Base-by-base conservation (phyloP, 2,113 vertebrate genomes). In the Trichomycterus rosablanca region DNA sequence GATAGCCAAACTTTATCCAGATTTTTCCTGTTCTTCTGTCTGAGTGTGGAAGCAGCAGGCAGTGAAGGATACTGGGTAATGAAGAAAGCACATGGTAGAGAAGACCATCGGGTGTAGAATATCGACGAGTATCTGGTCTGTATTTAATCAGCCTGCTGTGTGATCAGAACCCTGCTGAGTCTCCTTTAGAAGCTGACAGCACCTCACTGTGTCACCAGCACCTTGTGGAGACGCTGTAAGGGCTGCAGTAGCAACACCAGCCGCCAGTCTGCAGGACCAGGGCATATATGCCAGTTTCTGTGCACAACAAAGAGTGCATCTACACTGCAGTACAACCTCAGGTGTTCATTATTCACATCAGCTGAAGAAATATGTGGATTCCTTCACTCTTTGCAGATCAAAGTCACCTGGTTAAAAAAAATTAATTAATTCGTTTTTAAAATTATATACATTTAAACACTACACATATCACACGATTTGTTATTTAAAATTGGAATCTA, bases 321-420 rank as follows among this genome's bases (percentile, higher is more conserved):
- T n/a, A n/a, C n/a, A n/a, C n/a, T n/a, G n/a, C n/a, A n/a, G n/a
- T n/a, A n/a, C n/a, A n/a, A n/a, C n/a, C n/a, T n/a, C n/a, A n/a
- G n/a, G n/a, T n/a, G n/a, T n/a, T n/a, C n/a, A n/a, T n/a, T n/a
- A n/a, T n/a, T n/a, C n/a, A 34, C 40, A 32, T 98, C 90, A 99
- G 82, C 94, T 98, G 89, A 98, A 97, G 87, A 98, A 98, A 72
- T 93, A 99, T 0, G 86, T 91, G 15, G 96, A 97, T 28, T 79
- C 75, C 70, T 91, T 93, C 76, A 99, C 96, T 18, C 71, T 76
- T 50, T 85, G 52, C 54, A 99, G 83, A 80, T 95, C 81, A 40
- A 98, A 93, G 54, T 89, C 68, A 2, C 95, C 95, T 97, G 63
- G 16, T 64, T 61, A 9, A 11, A 37, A 74, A 39, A 74, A 24